phyloP scores from a whole-genome alignment of 1,140 invertebrate genomes.

The Kradibia gibbosae region DNA sequence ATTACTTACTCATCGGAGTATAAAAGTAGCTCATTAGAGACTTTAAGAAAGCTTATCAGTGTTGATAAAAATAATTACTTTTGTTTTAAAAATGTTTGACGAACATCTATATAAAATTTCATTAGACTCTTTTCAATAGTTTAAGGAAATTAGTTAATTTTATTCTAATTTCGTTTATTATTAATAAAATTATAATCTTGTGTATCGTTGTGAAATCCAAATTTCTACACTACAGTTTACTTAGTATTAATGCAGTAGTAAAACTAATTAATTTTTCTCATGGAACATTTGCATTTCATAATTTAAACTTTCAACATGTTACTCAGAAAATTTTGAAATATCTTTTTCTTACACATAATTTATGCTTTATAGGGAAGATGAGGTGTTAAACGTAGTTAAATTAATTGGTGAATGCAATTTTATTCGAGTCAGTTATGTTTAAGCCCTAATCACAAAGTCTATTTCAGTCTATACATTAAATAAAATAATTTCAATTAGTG shows the following conservation, averaged over 20 bases:
- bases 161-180: neutral
- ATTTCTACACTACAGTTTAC: conserved; percentile 23
- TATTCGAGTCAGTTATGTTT: too few relatives aligned
- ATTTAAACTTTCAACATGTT: neutral
- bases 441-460: too few relatives aligned
- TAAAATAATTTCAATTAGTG: too few relatives aligned
- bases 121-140: conserved; percentile 1
- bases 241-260: neutral
- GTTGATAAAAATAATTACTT: neutral
- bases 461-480: too few relatives aligned
- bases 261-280: conserved; percentile 1
- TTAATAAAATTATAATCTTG: conserved; percentile 12
- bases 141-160: neutral
- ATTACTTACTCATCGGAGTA: too few relatives aligned
- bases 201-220: conserved; percentile 21
- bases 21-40: too few relatives aligned
- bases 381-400: too few relatives aligned
- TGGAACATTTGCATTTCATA: neutral
- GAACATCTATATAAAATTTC: neutral
- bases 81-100: neutral
- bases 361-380: neutral
- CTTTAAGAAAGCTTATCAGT: too few relatives aligned
- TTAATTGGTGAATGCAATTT: too few relatives aligned
- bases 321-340: neutral
- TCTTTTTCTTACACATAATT: too few relatives aligned